Percentiles rank a stretch among this genome's conserved stretches.
Evolutionary conservation across 2,797 vertebrate genomes (phyloP).

Genomic region (Xyrichtys novacula): DNA sequence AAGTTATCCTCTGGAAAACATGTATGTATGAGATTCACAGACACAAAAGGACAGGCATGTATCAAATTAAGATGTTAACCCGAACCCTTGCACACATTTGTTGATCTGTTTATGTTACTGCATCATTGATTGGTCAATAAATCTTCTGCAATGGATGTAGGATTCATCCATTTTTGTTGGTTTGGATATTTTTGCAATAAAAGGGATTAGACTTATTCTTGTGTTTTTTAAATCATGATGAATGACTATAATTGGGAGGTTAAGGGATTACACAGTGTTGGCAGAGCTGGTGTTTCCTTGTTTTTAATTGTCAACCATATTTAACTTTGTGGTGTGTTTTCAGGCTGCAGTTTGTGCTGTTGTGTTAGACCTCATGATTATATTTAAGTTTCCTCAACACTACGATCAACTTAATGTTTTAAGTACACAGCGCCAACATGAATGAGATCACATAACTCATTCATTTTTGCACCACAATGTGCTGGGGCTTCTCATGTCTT

Average conservation of each 20-base stretch:
- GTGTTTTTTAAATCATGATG: slow-evolving; percentile 28
- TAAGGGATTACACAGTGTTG: background rate
- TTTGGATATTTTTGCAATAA: too few species aligned
- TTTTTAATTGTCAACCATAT: slow-evolving; percentile 36
- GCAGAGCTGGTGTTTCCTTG: slow-evolving; percentile 8
- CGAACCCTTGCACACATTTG: too few species aligned
- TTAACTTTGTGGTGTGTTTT: slow-evolving; percentile 15
- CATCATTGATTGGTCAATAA: too few species aligned
- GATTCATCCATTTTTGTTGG: too few species aligned
- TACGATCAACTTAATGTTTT: slow-evolving; percentile 19
- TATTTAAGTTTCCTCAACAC: slow-evolving; percentile 13
- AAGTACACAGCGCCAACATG: slow-evolving; percentile 8
- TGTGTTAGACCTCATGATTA: slow-evolving; percentile 6
- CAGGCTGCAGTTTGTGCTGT: slow-evolving; percentile 13
- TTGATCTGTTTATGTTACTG: too few species aligned
- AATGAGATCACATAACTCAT: slow-evolving; percentile 17
- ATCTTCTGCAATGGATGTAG: too few species aligned
- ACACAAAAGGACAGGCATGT: too few species aligned
- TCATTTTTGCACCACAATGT: slow-evolving; percentile 8
- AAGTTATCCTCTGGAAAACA: too few species aligned
- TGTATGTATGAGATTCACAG: too few species aligned
- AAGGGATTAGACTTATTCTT: too few species aligned
- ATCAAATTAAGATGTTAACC: too few species aligned
- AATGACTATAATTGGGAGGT: slow-evolving; percentile 1
- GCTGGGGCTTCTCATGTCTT: slow-evolving; percentile 8